Evolutionary conservation across 2,113 vertebrate species (phyloP).

Genomic region (Cinclus mexicanus): DNA sequence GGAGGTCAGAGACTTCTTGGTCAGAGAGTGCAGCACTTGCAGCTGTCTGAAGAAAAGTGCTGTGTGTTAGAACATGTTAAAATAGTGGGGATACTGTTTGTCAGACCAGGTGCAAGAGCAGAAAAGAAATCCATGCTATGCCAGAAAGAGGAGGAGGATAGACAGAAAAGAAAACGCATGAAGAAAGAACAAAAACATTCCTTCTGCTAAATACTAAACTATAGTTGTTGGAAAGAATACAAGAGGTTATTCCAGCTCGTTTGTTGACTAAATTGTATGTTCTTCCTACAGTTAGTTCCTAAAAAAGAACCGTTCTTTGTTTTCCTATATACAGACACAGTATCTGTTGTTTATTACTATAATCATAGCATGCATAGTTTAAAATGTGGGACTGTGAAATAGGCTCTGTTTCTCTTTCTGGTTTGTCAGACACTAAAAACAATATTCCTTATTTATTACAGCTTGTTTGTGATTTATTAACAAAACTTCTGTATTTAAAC

Average conservation of each 20-base stretch:
- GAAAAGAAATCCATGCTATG: background rate
- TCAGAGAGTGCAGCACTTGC: conserved; percentile 21
- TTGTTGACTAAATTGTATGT: conserved; percentile 72
- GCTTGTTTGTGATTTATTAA: conserved; percentile 50
- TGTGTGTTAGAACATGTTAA: background rate
- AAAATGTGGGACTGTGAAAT: conserved; percentile 67
- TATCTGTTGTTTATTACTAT: conserved; percentile 63
- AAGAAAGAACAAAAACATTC: conserved; percentile 53
- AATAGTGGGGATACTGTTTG: conserved; percentile 60
- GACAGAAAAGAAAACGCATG: background rate
- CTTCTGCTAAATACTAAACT: conserved; percentile 47
- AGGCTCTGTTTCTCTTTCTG: conserved; percentile 50
- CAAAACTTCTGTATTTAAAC: conserved; percentile 51
- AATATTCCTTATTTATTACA: conserved; percentile 49
- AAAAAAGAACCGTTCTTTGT: conserved; percentile 72
- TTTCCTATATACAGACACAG: conserved; percentile 58
- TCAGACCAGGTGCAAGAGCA: conserved; percentile 63
- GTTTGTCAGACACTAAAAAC: background rate
- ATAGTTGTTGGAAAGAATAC: conserved; percentile 58
- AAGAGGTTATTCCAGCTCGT: conserved; percentile 63
- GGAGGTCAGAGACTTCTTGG: conserved; percentile 35
- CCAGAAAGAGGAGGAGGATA: conserved; percentile 10
- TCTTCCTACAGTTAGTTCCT: conserved; percentile 78
- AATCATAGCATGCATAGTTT: conserved; percentile 71
- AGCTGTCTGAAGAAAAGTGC: conserved; percentile 36